Conservation (phyloP, 2,797 vertebrate genomes). For the Hippopotamyrus pictus region DNA sequence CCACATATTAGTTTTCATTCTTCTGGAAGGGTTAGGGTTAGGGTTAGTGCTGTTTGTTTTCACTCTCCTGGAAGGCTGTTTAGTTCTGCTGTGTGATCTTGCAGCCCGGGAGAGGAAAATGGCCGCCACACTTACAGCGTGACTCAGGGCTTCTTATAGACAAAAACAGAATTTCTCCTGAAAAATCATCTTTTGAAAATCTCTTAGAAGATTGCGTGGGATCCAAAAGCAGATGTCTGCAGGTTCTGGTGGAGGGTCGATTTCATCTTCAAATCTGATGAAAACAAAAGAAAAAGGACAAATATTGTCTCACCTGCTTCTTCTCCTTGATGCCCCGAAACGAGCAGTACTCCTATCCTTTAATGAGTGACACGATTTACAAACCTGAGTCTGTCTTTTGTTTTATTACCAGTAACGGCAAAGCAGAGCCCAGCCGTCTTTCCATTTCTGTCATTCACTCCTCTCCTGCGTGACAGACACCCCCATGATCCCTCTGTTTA, state of each 20-base stretch:
- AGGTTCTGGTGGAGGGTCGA: background rate
- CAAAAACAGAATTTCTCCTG: background rate
- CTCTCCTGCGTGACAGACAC: background rate
- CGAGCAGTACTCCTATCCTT: background rate
- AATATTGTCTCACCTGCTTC: background rate
- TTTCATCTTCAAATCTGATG: background rate
- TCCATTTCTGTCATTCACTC: background rate
- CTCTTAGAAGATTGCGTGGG: background rate
- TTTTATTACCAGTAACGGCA: background rate
- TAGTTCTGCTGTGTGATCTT: background rate
- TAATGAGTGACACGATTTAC: background rate
- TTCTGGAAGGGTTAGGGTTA: background rate
- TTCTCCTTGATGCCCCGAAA: background rate
- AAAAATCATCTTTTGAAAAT: background rate
- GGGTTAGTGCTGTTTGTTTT: background rate
- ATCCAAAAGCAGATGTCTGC: background rate
- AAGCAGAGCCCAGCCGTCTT: background rate
- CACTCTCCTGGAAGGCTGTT: background rate
- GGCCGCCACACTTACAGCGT: background rate
- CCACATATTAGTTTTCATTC: background rate
- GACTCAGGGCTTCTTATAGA: background rate
- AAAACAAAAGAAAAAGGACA: background rate
- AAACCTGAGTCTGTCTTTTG: background rate
- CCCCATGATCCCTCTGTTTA: background rate
- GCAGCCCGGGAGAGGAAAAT: background rate